A percentile compares a stretch with the other conserved stretches of the same genome.
Conservation (phyloP, 2,888 invertebrate species). For the Carpatolechia fugitivella region DNA sequence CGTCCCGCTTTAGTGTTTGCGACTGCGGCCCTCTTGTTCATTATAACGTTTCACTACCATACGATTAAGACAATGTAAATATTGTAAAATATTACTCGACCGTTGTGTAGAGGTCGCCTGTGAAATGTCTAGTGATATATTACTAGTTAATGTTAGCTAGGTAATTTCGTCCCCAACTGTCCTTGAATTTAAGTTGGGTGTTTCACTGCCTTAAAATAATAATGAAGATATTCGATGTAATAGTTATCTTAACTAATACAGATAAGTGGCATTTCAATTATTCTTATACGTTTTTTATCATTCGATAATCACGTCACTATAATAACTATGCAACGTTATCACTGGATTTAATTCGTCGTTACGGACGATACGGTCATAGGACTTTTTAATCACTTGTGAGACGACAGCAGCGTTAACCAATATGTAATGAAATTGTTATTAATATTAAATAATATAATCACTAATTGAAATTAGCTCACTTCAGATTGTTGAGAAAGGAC, state of each 20-base stretch:
- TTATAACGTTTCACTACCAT: conserved; percentile 53
- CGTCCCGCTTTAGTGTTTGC: conserved; percentile 64
- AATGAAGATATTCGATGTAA: conserved; percentile 63
- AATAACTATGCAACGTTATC: conserved; percentile 17
- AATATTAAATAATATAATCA: conserved; percentile 31
- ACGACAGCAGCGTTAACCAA: conserved; percentile 31
- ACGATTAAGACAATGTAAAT: conserved; percentile 73
- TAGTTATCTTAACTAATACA: conserved; percentile 71
- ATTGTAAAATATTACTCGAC: conserved; percentile 74
- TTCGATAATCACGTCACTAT: conserved; percentile 39
- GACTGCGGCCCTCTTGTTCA: conserved; percentile 42
- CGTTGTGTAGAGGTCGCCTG: conserved; percentile 71
- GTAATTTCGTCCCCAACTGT: conserved; percentile 78
- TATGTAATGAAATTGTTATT: conserved; percentile 37
- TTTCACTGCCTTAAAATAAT: conserved; percentile 79
- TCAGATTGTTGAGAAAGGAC: conserved; percentile 8
- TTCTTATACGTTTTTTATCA: conserved; percentile 51
- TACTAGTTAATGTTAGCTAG: conserved; percentile 78
- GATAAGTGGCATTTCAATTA: conserved; percentile 65
- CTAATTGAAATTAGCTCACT: conserved; percentile 8
- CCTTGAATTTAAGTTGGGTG: conserved; percentile 77
- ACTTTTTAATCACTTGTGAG: conserved; percentile 23
- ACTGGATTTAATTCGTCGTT: conserved; percentile 24
- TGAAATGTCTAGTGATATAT: conserved; percentile 75
- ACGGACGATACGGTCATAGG: background rate